Percentiles rank a stretch among this genome's conserved stretches.
phyloP scores from a whole-genome alignment of 2,113 vertebrate species.

The Pardalotus punctatus region DNA sequence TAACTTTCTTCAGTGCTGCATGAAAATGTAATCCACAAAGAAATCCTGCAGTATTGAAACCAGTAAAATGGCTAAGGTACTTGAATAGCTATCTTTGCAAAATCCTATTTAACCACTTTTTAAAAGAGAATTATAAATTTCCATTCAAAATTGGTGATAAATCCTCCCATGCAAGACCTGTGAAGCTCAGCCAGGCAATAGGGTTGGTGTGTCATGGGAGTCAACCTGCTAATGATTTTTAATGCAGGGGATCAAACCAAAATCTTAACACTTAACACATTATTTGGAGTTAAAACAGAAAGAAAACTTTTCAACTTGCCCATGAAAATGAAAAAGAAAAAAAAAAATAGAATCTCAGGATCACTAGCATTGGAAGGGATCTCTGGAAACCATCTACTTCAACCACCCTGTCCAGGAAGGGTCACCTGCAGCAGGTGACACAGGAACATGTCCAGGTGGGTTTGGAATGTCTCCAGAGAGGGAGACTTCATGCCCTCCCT shows the following conservation, averaged over 20 bases:
- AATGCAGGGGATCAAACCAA: background rate
- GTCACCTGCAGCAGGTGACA: background rate
- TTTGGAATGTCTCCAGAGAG: background rate
- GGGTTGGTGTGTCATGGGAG: background rate
- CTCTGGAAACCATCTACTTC: background rate
- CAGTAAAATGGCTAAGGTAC: background rate
- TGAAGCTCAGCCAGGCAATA: background rate
- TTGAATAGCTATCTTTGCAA: background rate
- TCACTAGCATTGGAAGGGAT: background rate
- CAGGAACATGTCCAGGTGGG: fast-evolving
- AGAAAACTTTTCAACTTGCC: background rate
- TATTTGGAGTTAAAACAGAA: background rate
- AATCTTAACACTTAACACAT: background rate
- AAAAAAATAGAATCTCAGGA: background rate
- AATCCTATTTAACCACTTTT: background rate
- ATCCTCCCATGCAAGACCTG: background rate
- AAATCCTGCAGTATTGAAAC: background rate
- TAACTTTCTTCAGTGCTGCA: background rate
- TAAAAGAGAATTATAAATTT: background rate
- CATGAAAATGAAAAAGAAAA: background rate
- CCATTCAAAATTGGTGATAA: background rate
- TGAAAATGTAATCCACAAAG: background rate
- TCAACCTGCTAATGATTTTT: background rate
- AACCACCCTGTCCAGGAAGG: background rate
- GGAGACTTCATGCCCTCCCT: background rate